These are phyloP conservation scores for Dioctria rufipes DNA, from an alignment of 2,888 invertebrate species.

Conservation along the genomic window DNA sequence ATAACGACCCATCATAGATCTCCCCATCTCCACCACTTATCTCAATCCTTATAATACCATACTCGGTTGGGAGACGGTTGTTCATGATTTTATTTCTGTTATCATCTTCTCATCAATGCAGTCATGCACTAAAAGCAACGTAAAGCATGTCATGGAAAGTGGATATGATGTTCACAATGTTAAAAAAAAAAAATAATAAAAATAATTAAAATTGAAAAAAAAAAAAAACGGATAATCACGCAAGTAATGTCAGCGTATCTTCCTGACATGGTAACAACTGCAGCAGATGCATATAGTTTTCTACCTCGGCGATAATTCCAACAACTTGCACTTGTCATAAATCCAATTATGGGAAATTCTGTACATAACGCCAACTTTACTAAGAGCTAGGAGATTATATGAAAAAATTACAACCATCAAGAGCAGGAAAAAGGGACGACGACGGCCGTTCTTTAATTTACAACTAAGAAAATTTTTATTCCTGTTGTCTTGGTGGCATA, in stretches of 20 bases:
- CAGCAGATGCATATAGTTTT: slow-evolving; percentile 35
- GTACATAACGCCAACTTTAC: slow-evolving; percentile 19
- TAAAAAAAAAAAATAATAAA: neutral
- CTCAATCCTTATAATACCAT: no score
- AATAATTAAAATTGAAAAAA: neutral
- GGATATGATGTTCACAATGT: slow-evolving; percentile 22
- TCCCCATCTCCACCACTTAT: no score
- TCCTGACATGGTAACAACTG: neutral
- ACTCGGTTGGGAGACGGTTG: slow-evolving; percentile 1
- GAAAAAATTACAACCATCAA: slow-evolving; percentile 29
- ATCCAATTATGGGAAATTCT: slow-evolving; percentile 36
- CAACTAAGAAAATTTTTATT: no score
- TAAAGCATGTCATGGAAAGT: slow-evolving; percentile 11
- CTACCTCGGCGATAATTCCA: slow-evolving; percentile 25
- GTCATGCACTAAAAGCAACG: slow-evolving; percentile 31
- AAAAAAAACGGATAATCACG: slow-evolving; percentile 3
- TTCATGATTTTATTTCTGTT: slow-evolving; percentile 3
- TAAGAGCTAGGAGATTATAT: neutral
- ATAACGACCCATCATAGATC: no score
- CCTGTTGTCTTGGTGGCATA: no score
- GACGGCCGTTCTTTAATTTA: no score
- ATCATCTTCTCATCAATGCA: slow-evolving; percentile 40
- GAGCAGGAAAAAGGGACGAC: no score
- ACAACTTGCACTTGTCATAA: slow-evolving; percentile 46
- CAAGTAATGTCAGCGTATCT: slow-evolving; percentile 17